A percentile compares a stretch with the other conserved stretches of the same genome.
phyloP scores from a whole-genome alignment of 2,113 vertebrate genomes.

The Furnarius figulus region DNA sequence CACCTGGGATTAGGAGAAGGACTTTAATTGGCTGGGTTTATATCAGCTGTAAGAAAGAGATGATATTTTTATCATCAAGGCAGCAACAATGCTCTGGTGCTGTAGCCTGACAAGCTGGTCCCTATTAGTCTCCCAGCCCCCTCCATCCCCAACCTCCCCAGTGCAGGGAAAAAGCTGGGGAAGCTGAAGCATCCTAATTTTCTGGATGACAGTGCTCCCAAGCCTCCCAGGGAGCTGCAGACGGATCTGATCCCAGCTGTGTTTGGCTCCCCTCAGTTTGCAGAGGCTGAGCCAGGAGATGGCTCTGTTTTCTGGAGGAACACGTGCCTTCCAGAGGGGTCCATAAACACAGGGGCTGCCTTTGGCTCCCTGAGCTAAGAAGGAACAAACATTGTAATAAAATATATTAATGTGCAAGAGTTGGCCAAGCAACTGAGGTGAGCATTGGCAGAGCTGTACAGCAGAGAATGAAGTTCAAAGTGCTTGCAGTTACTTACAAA shows the following conservation, averaged over 20 bases:
- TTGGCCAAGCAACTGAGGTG: background rate
- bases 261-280: background rate
- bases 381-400: background rate
- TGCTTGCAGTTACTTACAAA: slow-evolving; percentile 31
- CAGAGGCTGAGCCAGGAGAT: background rate
- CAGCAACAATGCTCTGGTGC: background rate
- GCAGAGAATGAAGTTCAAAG: background rate
- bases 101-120: background rate
- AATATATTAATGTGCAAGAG: background rate
- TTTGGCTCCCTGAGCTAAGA: background rate
- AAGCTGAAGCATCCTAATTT: background rate
- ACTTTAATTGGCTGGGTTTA: background rate
- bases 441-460: background rate
- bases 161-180: background rate
- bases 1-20: background rate
- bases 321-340: background rate
- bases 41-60: background rate
- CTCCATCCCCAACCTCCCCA: background rate
- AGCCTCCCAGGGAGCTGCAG: background rate
- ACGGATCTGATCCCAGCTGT: background rate
- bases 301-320: background rate
- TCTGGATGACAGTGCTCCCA: background rate
- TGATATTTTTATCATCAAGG: background rate
- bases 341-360: background rate
- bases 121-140: background rate